Percentiles rank a stretch among this genome's conserved stretches.
These are phyloP conservation scores for Leptinotarsa juncta DNA, from an alignment of 2,888 invertebrate species.

Conservation along the genomic window DNA sequence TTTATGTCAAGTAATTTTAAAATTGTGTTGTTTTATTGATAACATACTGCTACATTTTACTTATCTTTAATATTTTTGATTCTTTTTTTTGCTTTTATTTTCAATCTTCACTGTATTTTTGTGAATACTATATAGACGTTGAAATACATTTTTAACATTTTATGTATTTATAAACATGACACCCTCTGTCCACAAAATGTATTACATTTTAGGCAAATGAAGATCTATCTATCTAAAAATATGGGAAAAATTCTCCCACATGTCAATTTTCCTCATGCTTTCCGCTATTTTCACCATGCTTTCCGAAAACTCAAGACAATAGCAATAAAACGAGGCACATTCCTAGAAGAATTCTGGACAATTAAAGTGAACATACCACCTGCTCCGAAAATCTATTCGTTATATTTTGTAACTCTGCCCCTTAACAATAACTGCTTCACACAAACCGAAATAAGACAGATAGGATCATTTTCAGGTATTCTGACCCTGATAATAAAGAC, in stretches of 20 bases:
- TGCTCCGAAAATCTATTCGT: conserved; percentile 36
- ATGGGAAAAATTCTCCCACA: neutral
- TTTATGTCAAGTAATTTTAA: too few relatives aligned
- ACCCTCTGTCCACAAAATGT: too few relatives aligned
- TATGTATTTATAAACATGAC: too few relatives aligned
- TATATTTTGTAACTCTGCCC: conserved; percentile 31
- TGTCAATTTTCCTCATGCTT: neutral
- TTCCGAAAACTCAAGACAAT: neutral
- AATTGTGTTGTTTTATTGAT: too few relatives aligned
- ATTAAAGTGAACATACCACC: conserved; percentile 41
- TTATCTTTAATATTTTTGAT: too few relatives aligned
- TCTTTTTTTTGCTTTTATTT: too few relatives aligned
- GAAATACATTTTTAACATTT: too few relatives aligned
- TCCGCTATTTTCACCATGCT: neutral
- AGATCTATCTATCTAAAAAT: too few relatives aligned
- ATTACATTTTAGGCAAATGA: too few relatives aligned
- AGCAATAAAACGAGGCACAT: conserved; percentile 17
- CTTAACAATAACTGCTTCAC: conserved; percentile 36
- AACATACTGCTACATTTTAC: too few relatives aligned
- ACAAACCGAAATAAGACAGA: conserved; percentile 46
- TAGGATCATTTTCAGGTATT: conserved; percentile 52
- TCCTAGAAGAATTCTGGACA: conserved; percentile 36
- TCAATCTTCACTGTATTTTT: too few relatives aligned
- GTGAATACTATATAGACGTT: too few relatives aligned
- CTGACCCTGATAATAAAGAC: conserved; percentile 51